phyloP scores from a whole-genome alignment of 2,113 vertebrate genomes.

The Chaetodon auriga region DNA sequence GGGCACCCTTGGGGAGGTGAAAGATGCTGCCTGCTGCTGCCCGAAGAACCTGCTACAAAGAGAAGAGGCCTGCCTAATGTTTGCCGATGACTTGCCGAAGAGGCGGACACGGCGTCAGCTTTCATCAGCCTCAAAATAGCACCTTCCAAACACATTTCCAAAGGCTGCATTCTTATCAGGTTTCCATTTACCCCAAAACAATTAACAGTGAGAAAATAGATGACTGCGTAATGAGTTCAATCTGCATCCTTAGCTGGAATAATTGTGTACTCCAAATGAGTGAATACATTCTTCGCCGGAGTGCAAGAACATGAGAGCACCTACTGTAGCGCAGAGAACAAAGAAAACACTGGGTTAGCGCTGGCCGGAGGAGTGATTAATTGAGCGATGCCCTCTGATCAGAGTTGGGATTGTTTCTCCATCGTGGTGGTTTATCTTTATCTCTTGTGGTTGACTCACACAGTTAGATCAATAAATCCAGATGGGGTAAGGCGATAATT shows the following conservation, averaged over 20 bases:
- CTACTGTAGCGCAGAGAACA: conserved; percentile 42
- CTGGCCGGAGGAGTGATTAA: conserved; percentile 61
- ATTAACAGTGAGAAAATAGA: conserved; percentile 46
- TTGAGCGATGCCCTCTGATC: conserved; percentile 68
- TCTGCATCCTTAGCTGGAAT: conserved; percentile 51
- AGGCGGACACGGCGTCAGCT: conserved; percentile 60
- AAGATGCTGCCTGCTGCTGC: conserved; percentile 26
- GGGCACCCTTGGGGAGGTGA: conserved; percentile 32
- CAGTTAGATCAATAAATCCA: conserved; percentile 72
- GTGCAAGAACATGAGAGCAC: conserved; percentile 13
- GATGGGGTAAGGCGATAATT: conserved; percentile 64
- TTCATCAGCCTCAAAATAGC: conserved; percentile 66
- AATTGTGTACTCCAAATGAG: conserved; percentile 26
- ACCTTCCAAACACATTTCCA: conserved; percentile 31
- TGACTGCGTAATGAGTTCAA: conserved; percentile 54
- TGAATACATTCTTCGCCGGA: neutral
- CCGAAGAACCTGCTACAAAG: conserved; percentile 43
- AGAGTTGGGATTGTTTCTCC: conserved; percentile 67
- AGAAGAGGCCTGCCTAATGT: conserved; percentile 57
- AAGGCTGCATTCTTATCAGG: conserved; percentile 39
- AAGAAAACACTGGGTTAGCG: conserved; percentile 34
- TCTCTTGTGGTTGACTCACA: conserved; percentile 68
- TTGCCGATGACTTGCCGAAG: conserved; percentile 38
- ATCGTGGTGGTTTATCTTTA: conserved; percentile 70
- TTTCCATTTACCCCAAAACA: conserved; percentile 54